Base-by-base conservation (phyloP, 2,888 invertebrate species). In the Rotaria sp. region DNA sequence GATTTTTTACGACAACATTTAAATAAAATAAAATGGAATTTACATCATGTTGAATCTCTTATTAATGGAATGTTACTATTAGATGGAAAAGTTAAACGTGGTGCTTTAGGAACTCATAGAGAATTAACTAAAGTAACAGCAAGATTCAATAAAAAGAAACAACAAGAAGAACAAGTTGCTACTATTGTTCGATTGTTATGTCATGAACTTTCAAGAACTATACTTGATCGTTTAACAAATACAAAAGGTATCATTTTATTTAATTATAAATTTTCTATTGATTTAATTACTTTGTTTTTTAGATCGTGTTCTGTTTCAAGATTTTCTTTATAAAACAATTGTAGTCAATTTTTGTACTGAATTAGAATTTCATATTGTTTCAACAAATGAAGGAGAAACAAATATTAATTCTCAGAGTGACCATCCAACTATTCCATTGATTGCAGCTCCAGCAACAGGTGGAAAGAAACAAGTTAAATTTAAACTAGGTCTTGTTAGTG, bases 391-490 rank as follows among this genome's bases (percentile, higher is more conserved):
- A 30, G 18, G 4, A 8, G 41, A 45, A 21, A 80, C n/a, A 80
- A 13, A 26, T n/a, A 11, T 18, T 30, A 67, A 11, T 35, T 35
- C 35, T 18, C 67, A 21, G 15, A 35, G 35, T 67, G 10, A 67
- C 3, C 7, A 50, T 50, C 30, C 30, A 67, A 10, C 30, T 30
- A 30, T 18, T 30, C 30, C 35, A 67, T 35, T 26, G n/a, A 45
- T 10, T 15, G 15, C 15, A 45, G 11, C 26, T 45, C 26, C 41
- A 30, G 3, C 74, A 38, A 10, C 21, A 21, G 18, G 18, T 38
- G 45, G 45, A 45, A 80, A 45, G 45, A 80, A 80, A 45, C 80
- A 80, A 80, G 80, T 80, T 11, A 80, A 80, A 80, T 80, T 80
- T 45, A 41, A 80, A 45, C 4, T 45, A 13, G 45, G 45, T 80